Evolutionary conservation across 2,888 invertebrate genomes (phyloP), one percentile per base, ranked within the genome.

Genomic region (Leptura quadrifasciata): DNA sequence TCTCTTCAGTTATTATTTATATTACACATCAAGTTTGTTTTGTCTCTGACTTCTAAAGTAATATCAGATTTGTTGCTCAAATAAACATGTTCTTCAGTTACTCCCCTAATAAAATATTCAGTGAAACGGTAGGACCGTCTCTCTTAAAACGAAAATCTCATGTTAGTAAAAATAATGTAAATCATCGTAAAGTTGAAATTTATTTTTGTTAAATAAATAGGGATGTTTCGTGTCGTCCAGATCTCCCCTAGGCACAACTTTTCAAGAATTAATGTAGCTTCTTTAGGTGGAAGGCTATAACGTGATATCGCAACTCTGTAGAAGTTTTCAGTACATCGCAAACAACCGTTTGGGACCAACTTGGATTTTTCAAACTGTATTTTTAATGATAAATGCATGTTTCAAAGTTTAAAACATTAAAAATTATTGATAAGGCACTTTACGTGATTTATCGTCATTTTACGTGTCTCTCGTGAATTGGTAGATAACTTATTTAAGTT

Each of bases 251-350:
- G 31, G 60, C 27, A 21, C 39, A 64, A 64, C 64, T 64, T 64
- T 64, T 64, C 72, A 76, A 79, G 84, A 83, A 82, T 82, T 81
- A 83, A 83, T 83, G 84, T 81, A 80, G 82, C 82, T 79, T 80
- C 77, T 77, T 78, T 58, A 73, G 82, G 82, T 73, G 63, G 79
- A 69, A 77, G 76, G 77, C 76, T 77, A 79, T 80, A 78, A 77
- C 75, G 77, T 64, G 78, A 80, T 80, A 81, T 76, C 79, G 60
- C 71, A 78, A 82, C 75, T 79, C 69, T 74, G 61, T 55, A 71
- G 70, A 77, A 78, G 68, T 78, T 80, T 76, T 47, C 75, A 58
- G 69, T 72, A 77, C 72, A 77, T 78, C 75, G 74, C 80, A 72
- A 78, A 74, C 76, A 75, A 77, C 75, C 65, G 72, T 76, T 68